Percentiles rank a stretch among this genome's conserved stretches.
These are phyloP conservation scores for Pseudonaja textilis DNA, from an alignment of 2,113 vertebrate species.

Conservation along the genomic window DNA sequence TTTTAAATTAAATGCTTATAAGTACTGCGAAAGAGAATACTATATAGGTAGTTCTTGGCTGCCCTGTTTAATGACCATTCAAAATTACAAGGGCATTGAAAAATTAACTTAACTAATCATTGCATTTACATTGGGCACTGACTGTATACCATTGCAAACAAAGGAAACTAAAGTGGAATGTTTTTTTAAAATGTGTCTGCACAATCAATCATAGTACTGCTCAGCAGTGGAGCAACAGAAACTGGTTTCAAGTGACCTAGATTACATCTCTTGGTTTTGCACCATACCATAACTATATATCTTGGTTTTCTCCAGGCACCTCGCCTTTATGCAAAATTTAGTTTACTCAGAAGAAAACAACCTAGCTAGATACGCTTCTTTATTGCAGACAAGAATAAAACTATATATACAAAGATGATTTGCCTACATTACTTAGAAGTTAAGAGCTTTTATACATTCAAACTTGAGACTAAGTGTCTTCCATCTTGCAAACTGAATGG, in stretches of 20 bases:
- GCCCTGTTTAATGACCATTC: neutral
- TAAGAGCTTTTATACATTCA: neutral
- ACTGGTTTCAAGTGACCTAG: neutral
- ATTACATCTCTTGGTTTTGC: neutral
- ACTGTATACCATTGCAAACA: neutral
- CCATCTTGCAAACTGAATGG: neutral
- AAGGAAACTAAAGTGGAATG: neutral
- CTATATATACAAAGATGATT: neutral
- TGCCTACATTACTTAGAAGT: neutral
- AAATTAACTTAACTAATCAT: neutral
- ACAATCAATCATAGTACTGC: neutral
- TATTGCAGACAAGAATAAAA: neutral
- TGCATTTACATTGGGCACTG: neutral
- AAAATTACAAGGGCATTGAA: neutral
- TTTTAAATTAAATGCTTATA: neutral
- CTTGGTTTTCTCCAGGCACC: neutral
- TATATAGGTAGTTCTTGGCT: neutral
- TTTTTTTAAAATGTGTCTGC: neutral
- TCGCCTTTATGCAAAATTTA: neutral
- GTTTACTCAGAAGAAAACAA: neutral
- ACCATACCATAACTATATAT: neutral
- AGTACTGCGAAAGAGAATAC: neutral
- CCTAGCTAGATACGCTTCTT: neutral
- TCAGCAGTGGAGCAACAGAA: neutral
- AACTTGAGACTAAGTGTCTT: neutral